Percentiles rank a stretch among this genome's conserved stretches.
Conservation (phyloP, 2,888 invertebrate genomes). For the Limulus polyphemus region DNA sequence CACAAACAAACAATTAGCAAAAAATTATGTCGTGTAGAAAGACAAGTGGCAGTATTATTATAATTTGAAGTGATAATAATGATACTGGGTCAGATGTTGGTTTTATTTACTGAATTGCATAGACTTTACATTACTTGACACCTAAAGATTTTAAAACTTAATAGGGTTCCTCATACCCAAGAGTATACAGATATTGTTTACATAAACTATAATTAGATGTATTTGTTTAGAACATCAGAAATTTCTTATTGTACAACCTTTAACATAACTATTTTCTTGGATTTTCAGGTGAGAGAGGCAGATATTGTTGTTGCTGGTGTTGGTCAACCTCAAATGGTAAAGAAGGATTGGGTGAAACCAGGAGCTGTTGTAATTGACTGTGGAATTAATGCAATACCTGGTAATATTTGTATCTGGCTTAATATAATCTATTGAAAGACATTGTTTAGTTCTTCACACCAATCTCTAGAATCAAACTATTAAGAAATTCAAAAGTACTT, state of each 20-base stretch:
- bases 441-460: not conserved
- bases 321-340: slow-evolving; percentile 76
- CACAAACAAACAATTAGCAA: too few species aligned
- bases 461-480: not conserved
- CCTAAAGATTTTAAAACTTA: too few species aligned
- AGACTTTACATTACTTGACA: too few species aligned
- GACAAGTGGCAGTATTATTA: too few species aligned
- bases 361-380: slow-evolving; percentile 98
- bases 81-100: too few species aligned
- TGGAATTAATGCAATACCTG: slow-evolving; percentile 84
- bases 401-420: slow-evolving; percentile 1
- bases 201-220: not conserved
- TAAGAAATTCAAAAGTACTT: not conserved
- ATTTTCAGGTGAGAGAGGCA: slow-evolving; percentile 43
- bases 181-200: not conserved
- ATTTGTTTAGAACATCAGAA: too few species aligned
- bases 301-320: slow-evolving; percentile 96
- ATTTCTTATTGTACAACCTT: too few species aligned
- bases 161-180: too few species aligned
- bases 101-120: too few species aligned
- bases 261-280: not conserved
- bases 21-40: too few species aligned
- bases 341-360: slow-evolving; percentile 91
- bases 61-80: too few species aligned
- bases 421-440: not conserved